A percentile compares a stretch with the other conserved stretches of the same genome.
Conservation (phyloP, 2,113 vertebrate genomes). For the Oryzias curvinotus region DNA sequence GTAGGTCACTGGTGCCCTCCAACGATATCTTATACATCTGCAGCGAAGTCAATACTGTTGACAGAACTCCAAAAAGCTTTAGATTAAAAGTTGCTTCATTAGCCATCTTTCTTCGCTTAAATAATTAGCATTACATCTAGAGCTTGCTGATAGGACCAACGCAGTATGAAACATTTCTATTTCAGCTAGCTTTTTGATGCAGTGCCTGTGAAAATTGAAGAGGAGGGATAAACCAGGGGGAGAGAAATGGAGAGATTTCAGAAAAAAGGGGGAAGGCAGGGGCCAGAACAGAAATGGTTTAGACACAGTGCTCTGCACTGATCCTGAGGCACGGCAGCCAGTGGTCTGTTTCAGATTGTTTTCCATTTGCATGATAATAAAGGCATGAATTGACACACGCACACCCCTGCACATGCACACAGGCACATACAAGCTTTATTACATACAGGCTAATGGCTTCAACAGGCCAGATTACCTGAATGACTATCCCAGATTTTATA, state of each 20-base stretch:
- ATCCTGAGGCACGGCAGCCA: slow-evolving; percentile 59
- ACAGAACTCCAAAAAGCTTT: slow-evolving; percentile 61
- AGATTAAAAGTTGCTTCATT: slow-evolving; percentile 72
- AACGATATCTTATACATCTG: slow-evolving; percentile 65
- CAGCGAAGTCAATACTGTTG: slow-evolving; percentile 71
- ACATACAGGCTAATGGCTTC: slow-evolving; percentile 42
- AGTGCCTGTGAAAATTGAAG: slow-evolving; percentile 17
- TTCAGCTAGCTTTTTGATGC: slow-evolving; percentile 38
- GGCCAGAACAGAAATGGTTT: slow-evolving; percentile 48
- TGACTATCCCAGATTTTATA: slow-evolving; percentile 49
- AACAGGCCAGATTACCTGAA: slow-evolving; percentile 60
- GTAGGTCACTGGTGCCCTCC: slow-evolving; percentile 71
- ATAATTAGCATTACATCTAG: slow-evolving; percentile 60
- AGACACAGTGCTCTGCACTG: slow-evolving; percentile 59
- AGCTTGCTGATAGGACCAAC: slow-evolving; percentile 20
- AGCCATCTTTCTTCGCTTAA: slow-evolving; percentile 67
- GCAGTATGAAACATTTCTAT: slow-evolving; percentile 3
- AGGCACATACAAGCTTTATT: slow-evolving; percentile 44
- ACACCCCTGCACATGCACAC: slow-evolving; percentile 9
- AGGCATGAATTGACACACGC: slow-evolving; percentile 41
- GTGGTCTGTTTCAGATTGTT: slow-evolving; percentile 66
- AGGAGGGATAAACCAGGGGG: slow-evolving; percentile 12
- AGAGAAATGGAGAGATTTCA: slow-evolving; percentile 30
- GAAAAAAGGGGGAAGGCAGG: slow-evolving; percentile 19
- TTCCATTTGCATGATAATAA: slow-evolving; percentile 73